Evolutionary conservation across 2,888 invertebrate species (phyloP), one percentile per base, ranked within the genome.

Genomic region (Troglohyphantes excavatus): DNA sequence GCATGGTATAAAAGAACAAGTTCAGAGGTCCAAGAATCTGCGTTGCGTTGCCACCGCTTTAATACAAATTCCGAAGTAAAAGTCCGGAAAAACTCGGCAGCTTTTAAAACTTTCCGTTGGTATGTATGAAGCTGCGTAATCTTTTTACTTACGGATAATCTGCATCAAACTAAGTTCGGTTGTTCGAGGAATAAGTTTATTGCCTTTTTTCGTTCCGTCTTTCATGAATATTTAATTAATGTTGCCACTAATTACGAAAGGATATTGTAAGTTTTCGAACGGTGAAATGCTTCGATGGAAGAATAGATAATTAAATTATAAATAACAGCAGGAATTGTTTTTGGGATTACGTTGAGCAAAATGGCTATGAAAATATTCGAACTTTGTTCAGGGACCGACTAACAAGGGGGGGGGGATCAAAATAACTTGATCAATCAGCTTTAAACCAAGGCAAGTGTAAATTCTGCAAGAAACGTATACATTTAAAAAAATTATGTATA

Each of bases 221-320:
- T 78, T 63, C 68, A 79, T 68, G 79, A 79, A 79, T 79, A 79
- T 67, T 79, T 79, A 79, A 79, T 53, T 79, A 79, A 79, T 79
- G 79, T 79, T 19, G 46, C 53, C 68, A 67, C 68, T 79, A 79
- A 79, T 79, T 79, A 79, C 79, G n/a, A 43, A 67, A 65, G 65
- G 46, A 79, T 79, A 68, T 79, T 79, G 67, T 68, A 68, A 79
- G 67, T 79, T 68, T 65, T 67, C 67, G 29, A 19, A 53, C 67
- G 75, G 29, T 79, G 29, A 43, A 65, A 27, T 26, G 17, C n/a
- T 33, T 68, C 7, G 33, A 21, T 21, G n/a, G 5, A 2, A n/a
- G 9, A 63, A 39, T 17, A 9, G 19, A 63, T 27, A 46, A 78
- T 26, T 29, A 19, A 17, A 23, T 59, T 46, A 27, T 26, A 26